Evolutionary conservation across 2,113 vertebrate genomes (phyloP).

Genomic region (Centropristis striata): DNA sequence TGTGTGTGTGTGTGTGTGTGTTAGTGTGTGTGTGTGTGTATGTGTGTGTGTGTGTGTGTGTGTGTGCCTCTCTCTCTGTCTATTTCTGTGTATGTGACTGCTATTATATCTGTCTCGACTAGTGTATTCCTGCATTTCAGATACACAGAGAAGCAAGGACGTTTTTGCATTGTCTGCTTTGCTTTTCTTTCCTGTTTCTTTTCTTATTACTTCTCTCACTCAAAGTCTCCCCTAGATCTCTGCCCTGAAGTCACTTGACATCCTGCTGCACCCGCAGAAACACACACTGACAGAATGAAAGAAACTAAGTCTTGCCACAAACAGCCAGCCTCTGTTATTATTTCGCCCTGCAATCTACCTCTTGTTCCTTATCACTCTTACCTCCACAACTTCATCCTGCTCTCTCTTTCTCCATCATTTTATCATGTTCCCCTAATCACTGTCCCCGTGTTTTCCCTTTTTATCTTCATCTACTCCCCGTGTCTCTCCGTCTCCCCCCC

Average conservation of each 20-base stretch:
- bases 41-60: conserved; percentile 18
- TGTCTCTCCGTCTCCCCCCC: conserved; percentile 25
- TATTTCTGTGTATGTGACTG: conserved; percentile 24
- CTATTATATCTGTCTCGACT: conserved; percentile 33
- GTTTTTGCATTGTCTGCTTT: conserved; percentile 24
- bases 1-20: conserved; percentile 46
- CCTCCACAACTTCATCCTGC: conserved; percentile 22
- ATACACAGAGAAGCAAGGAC: conserved; percentile 20
- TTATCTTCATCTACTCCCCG: conserved; percentile 63
- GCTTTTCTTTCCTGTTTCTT: conserved; percentile 34
- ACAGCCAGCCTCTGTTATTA: conserved; percentile 50
- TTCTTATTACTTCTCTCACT: conserved; percentile 44
- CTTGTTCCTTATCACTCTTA: conserved; percentile 33
- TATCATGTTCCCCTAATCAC: conserved; percentile 73
- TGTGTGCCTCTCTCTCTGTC: conserved; percentile 20
- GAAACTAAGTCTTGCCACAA: conserved; percentile 43
- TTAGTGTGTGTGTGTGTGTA: conserved; percentile 25
- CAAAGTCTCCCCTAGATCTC: conserved; percentile 54
- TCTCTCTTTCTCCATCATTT: conserved; percentile 50
- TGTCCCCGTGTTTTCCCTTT: conserved; percentile 66
- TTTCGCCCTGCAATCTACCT: conserved; percentile 32
- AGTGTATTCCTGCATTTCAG: conserved; percentile 46
- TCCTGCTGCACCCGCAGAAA: conserved; percentile 61
- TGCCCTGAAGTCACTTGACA: conserved; percentile 69
- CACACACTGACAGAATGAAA: conserved; percentile 63